Evolutionary conservation across 2,888 invertebrate genomes (phyloP), one percentile per base, ranked within the genome.

Genomic region (Hyles lineata): DNA sequence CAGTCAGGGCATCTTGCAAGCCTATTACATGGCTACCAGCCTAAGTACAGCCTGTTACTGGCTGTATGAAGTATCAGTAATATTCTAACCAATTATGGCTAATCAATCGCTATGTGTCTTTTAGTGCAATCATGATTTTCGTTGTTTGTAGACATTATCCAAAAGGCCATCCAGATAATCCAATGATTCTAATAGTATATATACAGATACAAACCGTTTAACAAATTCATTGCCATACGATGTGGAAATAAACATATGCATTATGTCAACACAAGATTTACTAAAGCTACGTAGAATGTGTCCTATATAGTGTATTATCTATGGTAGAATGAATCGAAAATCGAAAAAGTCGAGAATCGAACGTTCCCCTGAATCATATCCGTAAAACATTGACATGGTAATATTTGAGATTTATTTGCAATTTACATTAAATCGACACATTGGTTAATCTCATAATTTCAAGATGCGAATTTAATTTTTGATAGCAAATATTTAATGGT

Each of bases 1-100:
- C 43, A 67, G 63, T 67, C 63, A 67, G 5, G 6, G 43, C 43
- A 17, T 67, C 63, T 35, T 21, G 43, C 15, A 67, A 43, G 63
- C 15, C 35, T 55, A 55, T n/a, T 19, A 11, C 11, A 43, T 67
- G 43, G 43, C 43, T 67, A 43, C 21, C 43, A 43, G n/a, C 35
- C 43, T 43, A 43, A 43, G 43, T 15, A 43, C 3, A 11, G 21
- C 63, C 21, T 21, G 21, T 43, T 67, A 43, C 63, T 25, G 15
- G 43, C 43, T 55, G 6, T 29, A 29, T 62, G n/a, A 29, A 62
- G 4, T 32, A 62, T 32, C 17, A 55, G 55, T 55, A 55, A 55
- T n/a, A 55, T 55, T 55, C n/a, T 19, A 8, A 6, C 17, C 17
- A 19, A 17, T 6, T 17, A 55, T 55, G 17, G 19, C n/a, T 8